These are phyloP conservation scores for Dasyprocta punctata DNA, from an alignment of 2,113 vertebrate genomes.

Conservation along the genomic window DNA sequence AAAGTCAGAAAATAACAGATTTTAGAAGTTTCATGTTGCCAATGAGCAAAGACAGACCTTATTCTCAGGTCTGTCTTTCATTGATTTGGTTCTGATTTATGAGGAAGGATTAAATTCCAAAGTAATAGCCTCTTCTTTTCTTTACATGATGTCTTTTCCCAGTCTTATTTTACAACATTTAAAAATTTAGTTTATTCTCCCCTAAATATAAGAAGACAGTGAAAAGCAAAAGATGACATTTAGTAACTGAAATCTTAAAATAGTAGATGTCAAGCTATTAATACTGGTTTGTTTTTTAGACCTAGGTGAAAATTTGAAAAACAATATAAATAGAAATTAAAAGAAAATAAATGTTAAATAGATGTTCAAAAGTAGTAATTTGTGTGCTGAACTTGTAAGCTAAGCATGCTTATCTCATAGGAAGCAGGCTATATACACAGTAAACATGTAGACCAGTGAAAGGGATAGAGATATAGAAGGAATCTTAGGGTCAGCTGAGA, in stretches of 20 bases:
- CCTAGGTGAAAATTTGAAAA: conserved; percentile 80
- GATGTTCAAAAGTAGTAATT: conserved; percentile 77
- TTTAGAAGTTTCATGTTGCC: neutral
- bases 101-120: neutral
- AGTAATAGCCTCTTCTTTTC: neutral
- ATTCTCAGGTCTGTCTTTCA: conserved; percentile 19
- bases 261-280: conserved; percentile 76
- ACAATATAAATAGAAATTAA: conserved; percentile 83
- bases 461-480: neutral
- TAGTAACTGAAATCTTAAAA: conserved; percentile 69
- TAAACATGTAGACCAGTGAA: conserved; percentile 71
- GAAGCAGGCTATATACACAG: conserved; percentile 23
- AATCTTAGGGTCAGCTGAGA: conserved; percentile 31
- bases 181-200: conserved; percentile 37
- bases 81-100: conserved; percentile 33
- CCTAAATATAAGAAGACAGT: neutral
- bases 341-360: conserved; percentile 82
- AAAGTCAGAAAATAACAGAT: conserved; percentile 30
- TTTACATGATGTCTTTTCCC: conserved; percentile 29
- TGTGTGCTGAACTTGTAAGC: too few relatives aligned
- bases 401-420: too few relatives aligned
- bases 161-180: conserved; percentile 22
- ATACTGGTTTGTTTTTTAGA: conserved; percentile 80
- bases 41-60: neutral
- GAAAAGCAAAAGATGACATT: conserved; percentile 32